Evolutionary conservation across 2,113 vertebrate genomes (phyloP), one percentile per base, ranked within the genome.

Genomic region (Casuarius casuarius): DNA sequence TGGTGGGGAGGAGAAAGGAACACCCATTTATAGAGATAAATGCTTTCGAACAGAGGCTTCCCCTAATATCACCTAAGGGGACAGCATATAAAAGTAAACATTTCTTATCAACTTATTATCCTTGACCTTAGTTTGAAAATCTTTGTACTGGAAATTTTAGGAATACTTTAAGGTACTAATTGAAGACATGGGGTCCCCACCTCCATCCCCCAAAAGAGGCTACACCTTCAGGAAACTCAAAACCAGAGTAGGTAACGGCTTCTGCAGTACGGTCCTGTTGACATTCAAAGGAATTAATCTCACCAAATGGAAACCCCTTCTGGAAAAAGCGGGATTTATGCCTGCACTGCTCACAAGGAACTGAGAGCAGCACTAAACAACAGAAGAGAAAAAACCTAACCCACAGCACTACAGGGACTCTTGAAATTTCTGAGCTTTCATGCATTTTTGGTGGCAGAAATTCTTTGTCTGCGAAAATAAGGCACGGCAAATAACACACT

Each of bases 371-470:
- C 68, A 51, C 51, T 58, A 63, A 92, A 40, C 29, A 95, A n/a
- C 21, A 84, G 22, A 54, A 89, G 19, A 72, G 84, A 9, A 35
- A 22, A 63, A 48, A 81, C 79, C 15, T 7, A 67, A 38, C 59
- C 54, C 40, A 0, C 8, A 71, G 40, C 35, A 85, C 51, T n/a
- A 44, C 10, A 2, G 38, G 56, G 22, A 26, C 16, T 78, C 49
- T 9, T 74, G n/a, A 89, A 84, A 89, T 94, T 89, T 90, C 68
- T 72, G 70, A 95, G 90, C 25, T 89, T 94, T 14, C 44, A 58
- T 75, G 56, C 31, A 52, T 86, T 95, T 89, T 68, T 71, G 72
- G 65, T 3, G 0, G 20, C 56, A 95, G 23, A 77, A 92, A 87
- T 68, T 78, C 62, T 87, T 89, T 74, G 28, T 59, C 33, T 82